Evolutionary conservation across 2,888 invertebrate species (phyloP).

Genomic region (Neoaliturus tenellus): DNA sequence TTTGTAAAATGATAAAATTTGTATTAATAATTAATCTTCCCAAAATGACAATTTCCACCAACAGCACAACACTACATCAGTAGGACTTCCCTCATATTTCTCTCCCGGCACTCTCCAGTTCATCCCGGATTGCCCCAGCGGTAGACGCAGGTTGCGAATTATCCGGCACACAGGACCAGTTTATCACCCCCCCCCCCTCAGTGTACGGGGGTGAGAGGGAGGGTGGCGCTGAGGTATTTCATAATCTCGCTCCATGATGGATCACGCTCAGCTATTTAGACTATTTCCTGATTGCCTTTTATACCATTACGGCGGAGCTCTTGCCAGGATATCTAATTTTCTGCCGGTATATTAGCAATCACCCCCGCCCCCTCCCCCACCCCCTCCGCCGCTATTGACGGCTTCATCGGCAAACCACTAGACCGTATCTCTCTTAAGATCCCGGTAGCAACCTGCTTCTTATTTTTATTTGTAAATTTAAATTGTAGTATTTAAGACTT

Average conservation of each 20-base stretch:
- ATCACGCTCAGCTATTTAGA: slow-evolving; percentile 59
- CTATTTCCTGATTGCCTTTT: slow-evolving; percentile 61
- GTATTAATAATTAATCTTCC: too few relatives aligned
- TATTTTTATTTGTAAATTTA: too few relatives aligned
- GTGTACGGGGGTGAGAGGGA: slow-evolving; percentile 7
- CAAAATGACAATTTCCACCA: too few relatives aligned
- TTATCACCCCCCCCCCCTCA: slow-evolving; percentile 16
- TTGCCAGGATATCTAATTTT: slow-evolving; percentile 58
- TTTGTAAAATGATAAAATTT: too few relatives aligned
- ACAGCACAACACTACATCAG: too few relatives aligned
- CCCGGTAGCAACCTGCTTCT: too few relatives aligned
- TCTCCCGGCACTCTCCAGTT: too few relatives aligned
- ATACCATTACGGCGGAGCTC: slow-evolving; percentile 57
- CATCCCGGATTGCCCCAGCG: too few relatives aligned
- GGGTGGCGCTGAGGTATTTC: slow-evolving; percentile 54
- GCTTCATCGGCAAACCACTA: slow-evolving; percentile 50
- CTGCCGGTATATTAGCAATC: slow-evolving; percentile 58
- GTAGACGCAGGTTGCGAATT: too few relatives aligned
- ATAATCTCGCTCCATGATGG: slow-evolving; percentile 55
- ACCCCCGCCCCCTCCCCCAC: slow-evolving; percentile 44
- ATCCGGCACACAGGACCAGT: slow-evolving; percentile 9
- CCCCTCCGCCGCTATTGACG: slow-evolving; percentile 28
- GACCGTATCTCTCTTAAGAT: too few relatives aligned
- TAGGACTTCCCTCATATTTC: too few relatives aligned
- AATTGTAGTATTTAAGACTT: too few relatives aligned